These are phyloP conservation scores for Leucoma salicis DNA, from an alignment of 2,888 invertebrate species.

Conservation along the genomic window DNA sequence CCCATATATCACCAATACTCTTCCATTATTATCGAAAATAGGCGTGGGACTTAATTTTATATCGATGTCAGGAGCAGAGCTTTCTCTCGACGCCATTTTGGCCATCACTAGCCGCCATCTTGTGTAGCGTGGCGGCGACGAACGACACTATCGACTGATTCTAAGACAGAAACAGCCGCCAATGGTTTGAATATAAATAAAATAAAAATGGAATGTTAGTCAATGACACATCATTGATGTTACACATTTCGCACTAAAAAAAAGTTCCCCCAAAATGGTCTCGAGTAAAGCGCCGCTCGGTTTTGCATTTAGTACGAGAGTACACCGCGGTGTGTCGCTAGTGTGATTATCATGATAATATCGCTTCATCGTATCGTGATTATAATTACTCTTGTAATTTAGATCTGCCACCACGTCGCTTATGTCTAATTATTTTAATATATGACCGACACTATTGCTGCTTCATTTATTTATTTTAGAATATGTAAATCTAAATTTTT, in stretches of 20 bases:
- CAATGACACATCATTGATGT: slow-evolving; percentile 65
- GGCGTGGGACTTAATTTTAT: slow-evolving; percentile 55
- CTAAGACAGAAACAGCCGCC: slow-evolving; percentile 59
- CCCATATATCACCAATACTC: slow-evolving; percentile 54
- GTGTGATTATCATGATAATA: slow-evolving; percentile 57
- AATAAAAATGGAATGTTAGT: slow-evolving; percentile 65
- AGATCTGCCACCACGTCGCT: slow-evolving; percentile 71
- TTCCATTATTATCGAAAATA: slow-evolving; percentile 45
- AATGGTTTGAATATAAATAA: slow-evolving; percentile 53
- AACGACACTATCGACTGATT: slow-evolving; percentile 72
- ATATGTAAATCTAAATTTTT: slow-evolving; percentile 47
- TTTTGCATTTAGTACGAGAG: slow-evolving; percentile 58
- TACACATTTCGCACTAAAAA: slow-evolving; percentile 63
- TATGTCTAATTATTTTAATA: slow-evolving; percentile 50
- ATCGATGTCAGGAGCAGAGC: slow-evolving; percentile 37
- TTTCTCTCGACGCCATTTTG: slow-evolving; percentile 53
- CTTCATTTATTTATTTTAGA: slow-evolving; percentile 73
- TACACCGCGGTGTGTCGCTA: slow-evolving; percentile 52
- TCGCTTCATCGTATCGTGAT: slow-evolving; percentile 8
- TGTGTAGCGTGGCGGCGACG: slow-evolving; percentile 58
- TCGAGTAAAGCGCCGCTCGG: slow-evolving; percentile 40
- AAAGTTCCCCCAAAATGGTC: slow-evolving; percentile 35
- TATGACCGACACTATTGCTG: slow-evolving; percentile 54
- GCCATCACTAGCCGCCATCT: slow-evolving; percentile 49
- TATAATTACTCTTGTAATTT: slow-evolving; percentile 35